These are phyloP conservation scores for Alligator sinensis DNA, from an alignment of 2,113 vertebrate genomes.

Conservation along the genomic window DNA sequence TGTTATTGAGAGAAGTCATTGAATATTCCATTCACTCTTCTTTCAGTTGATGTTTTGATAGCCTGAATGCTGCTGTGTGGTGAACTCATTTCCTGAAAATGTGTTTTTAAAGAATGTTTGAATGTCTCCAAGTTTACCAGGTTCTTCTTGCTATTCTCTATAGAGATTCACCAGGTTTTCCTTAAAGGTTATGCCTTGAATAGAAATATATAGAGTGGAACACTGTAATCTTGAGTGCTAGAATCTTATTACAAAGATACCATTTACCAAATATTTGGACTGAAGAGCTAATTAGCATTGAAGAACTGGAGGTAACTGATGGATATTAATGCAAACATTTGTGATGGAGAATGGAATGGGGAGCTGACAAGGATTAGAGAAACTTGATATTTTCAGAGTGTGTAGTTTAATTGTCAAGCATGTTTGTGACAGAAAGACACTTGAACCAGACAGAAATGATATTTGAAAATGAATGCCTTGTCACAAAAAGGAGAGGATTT, in stretches of 20 bases:
- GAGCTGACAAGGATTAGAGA: background rate
- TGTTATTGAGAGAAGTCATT: constrained; percentile 47
- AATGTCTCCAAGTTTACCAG: background rate
- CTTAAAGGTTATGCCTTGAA: background rate
- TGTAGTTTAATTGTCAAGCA: background rate
- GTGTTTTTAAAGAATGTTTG: constrained; percentile 22
- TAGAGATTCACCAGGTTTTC: background rate
- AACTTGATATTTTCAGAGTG: background rate
- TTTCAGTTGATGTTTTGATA: constrained; percentile 60
- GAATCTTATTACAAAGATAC: background rate
- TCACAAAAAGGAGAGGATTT: background rate
- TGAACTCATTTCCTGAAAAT: constrained; percentile 51
- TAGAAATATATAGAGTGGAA: background rate
- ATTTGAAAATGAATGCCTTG: background rate
- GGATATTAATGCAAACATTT: background rate
- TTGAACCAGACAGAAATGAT: background rate
- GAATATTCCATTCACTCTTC: constrained; percentile 62
- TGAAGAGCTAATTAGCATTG: background rate
- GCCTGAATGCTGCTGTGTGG: background rate
- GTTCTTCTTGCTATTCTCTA: background rate
- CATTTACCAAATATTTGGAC: background rate
- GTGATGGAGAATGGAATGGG: background rate
- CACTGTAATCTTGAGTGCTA: background rate
- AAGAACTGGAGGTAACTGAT: background rate
- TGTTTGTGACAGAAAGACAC: background rate